Conservation (phyloP, 2,888 invertebrate species). For the Eupsilia transversa region DNA sequence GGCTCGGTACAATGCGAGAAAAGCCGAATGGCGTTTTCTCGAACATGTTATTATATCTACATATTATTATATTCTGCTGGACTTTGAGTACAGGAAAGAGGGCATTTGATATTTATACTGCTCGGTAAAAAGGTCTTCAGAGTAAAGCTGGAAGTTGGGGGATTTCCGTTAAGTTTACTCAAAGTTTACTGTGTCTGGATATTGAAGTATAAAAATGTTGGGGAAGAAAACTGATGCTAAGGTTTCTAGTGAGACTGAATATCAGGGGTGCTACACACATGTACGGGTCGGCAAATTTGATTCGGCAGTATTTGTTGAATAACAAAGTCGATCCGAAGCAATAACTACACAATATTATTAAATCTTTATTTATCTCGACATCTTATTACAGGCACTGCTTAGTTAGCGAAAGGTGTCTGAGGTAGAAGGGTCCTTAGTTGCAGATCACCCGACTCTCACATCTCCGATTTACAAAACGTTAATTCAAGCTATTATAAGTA, state of each 20-base stretch:
- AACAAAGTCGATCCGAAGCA: neutral
- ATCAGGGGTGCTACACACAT: too few relatives aligned
- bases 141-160: slow-evolving; percentile 11
- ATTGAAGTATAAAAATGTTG: slow-evolving; percentile 29
- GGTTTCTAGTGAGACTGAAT: neutral
- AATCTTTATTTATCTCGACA: too few relatives aligned
- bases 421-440: too few relatives aligned
- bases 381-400: too few relatives aligned
- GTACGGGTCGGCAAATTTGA: neutral
- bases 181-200: slow-evolving; percentile 10
- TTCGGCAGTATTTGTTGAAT: neutral
- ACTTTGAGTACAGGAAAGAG: slow-evolving; percentile 20
- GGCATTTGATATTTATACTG: slow-evolving; percentile 56
- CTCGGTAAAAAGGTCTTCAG: slow-evolving; percentile 37
- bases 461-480: too few relatives aligned
- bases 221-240: neutral
- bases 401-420: too few relatives aligned
- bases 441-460: too few relatives aligned
- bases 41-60: too few relatives aligned
- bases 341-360: neutral
- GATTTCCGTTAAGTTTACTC: slow-evolving; percentile 22
- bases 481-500: too few relatives aligned
- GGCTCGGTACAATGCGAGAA: too few relatives aligned
- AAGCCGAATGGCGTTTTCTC: too few relatives aligned
- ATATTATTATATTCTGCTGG: too few relatives aligned